A percentile compares a stretch with the other conserved stretches of the same genome.
phyloP scores from a whole-genome alignment of 2,797 vertebrate species.

The Luscinia megarhynchos region DNA sequence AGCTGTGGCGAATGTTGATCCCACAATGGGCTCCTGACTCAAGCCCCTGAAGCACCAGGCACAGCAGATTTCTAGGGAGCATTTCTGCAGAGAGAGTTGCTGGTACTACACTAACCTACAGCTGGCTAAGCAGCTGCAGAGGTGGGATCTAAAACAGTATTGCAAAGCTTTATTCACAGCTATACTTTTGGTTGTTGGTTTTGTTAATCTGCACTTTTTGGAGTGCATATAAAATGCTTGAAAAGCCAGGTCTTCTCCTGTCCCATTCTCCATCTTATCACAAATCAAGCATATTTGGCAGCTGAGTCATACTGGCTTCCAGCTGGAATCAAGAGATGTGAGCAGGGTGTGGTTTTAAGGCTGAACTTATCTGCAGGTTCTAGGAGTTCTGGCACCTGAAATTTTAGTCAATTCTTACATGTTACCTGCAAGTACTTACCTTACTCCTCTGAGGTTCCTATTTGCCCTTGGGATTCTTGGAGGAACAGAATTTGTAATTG shows the following conservation, averaged over 20 bases:
- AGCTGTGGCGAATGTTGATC: not conserved
- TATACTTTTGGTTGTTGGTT: not conserved
- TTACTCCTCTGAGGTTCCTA: not conserved
- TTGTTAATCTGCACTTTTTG: not conserved
- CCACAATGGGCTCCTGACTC: not conserved
- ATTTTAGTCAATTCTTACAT: not conserved
- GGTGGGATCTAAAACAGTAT: not conserved
- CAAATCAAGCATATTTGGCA: not conserved
- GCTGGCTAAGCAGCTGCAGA: not conserved
- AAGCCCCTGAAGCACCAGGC: not conserved
- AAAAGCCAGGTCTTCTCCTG: not conserved
- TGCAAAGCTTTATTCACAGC: not conserved
- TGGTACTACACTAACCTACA: not conserved
- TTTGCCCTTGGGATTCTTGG: not conserved
- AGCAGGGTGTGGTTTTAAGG: not conserved
- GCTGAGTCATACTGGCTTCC: not conserved
- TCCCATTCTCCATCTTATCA: not conserved
- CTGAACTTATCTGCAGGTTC: not conserved
- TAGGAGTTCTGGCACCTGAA: not conserved
- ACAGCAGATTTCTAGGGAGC: not conserved
- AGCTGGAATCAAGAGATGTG: not conserved
- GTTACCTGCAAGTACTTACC: not conserved
- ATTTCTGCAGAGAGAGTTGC: not conserved
- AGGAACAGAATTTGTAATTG: not conserved
- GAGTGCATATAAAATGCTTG: not conserved